Base-by-base conservation (phyloP, 2,888 invertebrate species). In the Mechanitis mazaeus region DNA sequence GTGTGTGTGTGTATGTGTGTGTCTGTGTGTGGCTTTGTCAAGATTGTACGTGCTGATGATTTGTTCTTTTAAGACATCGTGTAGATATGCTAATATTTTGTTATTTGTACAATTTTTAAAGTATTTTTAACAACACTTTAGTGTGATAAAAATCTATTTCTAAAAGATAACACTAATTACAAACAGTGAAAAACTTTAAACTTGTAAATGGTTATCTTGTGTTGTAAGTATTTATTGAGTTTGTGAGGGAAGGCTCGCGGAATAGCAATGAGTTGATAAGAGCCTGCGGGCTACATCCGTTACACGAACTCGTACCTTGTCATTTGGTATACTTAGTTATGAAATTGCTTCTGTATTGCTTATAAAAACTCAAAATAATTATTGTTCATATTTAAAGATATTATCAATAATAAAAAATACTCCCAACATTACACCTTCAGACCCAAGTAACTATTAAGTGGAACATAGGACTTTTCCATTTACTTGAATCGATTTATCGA, bases 221-320 rank as follows among this genome's bases (percentile, higher is more conserved):
- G 45, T 54, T 55, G 59, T 56, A 59, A 60, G 55, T 59, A 56
- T 63, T 56, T 63, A 63, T 59, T 56, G 45, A 56, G 56, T 45
- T 33, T 61, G 56, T 53, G 47, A 61, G 53, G 59, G 59, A 54
- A 63, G 56, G 62, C 42, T 69, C 69, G 70, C 68, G 69, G 72
- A 70, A 75, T 78, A 74, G 72, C 75, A 78, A 78, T 76, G 70
- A 70, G 70, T 53, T 65, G 77, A 76, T 78, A 77, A 74, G 71
- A 63, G 66, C 66, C 73, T 59, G 70, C 70, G 69, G 72, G 72
- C 67, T 68, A 65, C 64, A 70, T 75, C 73, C 77, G 66, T 65
- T 66, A 70, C 63, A 63, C 59, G 63, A 56, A 56, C 63, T 59
- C 59, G 63, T 56, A 63, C 45, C 28, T 63, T 59, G 59, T 56